phyloP scores from a whole-genome alignment of 2,888 invertebrate genomes.

The Criorhina ranunculi region DNA sequence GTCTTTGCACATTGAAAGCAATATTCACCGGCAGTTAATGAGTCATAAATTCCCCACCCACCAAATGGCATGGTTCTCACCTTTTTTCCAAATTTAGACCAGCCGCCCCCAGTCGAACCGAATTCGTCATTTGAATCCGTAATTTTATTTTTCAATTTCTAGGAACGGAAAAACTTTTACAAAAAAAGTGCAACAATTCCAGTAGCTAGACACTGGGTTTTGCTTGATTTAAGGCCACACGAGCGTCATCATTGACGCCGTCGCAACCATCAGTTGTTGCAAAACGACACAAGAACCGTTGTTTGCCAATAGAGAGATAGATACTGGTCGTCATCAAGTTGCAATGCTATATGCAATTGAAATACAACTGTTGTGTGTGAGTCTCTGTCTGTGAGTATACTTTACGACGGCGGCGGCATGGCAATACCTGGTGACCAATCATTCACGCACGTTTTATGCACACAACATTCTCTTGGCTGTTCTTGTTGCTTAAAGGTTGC shows the following conservation, averaged over 20 bases:
- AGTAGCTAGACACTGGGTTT: constrained; percentile 46
- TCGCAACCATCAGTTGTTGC: constrained; percentile 15
- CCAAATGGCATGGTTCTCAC: constrained; percentile 58
- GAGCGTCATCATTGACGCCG: constrained; percentile 28
- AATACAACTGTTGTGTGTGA: constrained; percentile 55
- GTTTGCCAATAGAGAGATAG: constrained; percentile 49
- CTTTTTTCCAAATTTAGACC: constrained; percentile 71
- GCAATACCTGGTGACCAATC: constrained; percentile 40
- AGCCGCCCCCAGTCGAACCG: constrained; percentile 36
- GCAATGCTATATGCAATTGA: constrained; percentile 44
- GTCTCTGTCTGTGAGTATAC: too few species aligned
- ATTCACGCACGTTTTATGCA: constrained; percentile 45
- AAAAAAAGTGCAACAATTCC: constrained; percentile 49
- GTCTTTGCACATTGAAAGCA: not conserved
- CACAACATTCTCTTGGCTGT: constrained; percentile 59
- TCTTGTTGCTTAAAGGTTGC: constrained; percentile 42
- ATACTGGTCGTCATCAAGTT: constrained; percentile 72
- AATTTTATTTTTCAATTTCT: constrained; percentile 62
- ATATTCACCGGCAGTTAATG: constrained; percentile 37
- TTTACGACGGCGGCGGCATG: constrained; percentile 1
- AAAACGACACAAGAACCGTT: constrained; percentile 40
- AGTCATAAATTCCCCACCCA: constrained; percentile 57
- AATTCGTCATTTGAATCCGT: constrained; percentile 57
- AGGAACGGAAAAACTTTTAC: constrained; percentile 60
- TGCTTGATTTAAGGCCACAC: constrained; percentile 69